Percentiles rank a stretch among this genome's conserved stretches.
Evolutionary conservation across 1,140 invertebrate genomes (phyloP).

Genomic region (Atopsyche davidsoni): DNA sequence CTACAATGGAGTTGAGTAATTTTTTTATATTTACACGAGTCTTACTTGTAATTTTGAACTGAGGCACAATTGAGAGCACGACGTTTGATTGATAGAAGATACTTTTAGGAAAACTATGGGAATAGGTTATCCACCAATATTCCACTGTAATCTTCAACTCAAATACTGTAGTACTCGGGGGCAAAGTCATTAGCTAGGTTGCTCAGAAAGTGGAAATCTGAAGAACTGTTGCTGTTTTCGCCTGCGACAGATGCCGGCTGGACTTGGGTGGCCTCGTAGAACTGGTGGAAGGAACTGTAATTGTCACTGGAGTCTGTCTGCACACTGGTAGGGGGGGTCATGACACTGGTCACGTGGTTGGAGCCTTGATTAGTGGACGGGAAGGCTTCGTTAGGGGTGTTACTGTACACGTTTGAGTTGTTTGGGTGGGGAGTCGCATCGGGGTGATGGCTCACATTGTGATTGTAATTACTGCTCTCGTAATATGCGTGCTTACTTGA

Average conservation of each 20-base stretch:
- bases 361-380: slow-evolving; percentile 30
- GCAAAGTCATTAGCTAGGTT: slow-evolving; percentile 86
- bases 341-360: slow-evolving; percentile 39
- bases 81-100: slow-evolving; percentile 5
- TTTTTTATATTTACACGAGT: no score
- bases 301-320: slow-evolving; percentile 53
- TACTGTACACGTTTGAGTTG: slow-evolving; percentile 29
- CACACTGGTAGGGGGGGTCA: slow-evolving; percentile 54
- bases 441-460: slow-evolving; percentile 36
- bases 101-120: slow-evolving; percentile 34
- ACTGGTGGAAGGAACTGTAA: slow-evolving; percentile 63
- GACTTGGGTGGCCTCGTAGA: slow-evolving; percentile 56
- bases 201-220: slow-evolving; percentile 86
- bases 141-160: slow-evolving; percentile 34
- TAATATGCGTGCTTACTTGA: slow-evolving; percentile 41
- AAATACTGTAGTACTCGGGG: slow-evolving; percentile 85
- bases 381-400: slow-evolving; percentile 29
- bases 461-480: slow-evolving; percentile 37
- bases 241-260: slow-evolving; percentile 47
- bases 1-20: no score
- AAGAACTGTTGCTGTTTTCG: slow-evolving; percentile 84
- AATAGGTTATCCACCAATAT: slow-evolving; percentile 35
- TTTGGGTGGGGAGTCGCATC: slow-evolving; percentile 18
- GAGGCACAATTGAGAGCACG: slow-evolving; percentile 30
- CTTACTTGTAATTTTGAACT: slow-evolving; percentile 22